These are phyloP conservation scores for Propithecus coquereli DNA, from an alignment of 2,113 vertebrate species.

Conservation along the genomic window DNA sequence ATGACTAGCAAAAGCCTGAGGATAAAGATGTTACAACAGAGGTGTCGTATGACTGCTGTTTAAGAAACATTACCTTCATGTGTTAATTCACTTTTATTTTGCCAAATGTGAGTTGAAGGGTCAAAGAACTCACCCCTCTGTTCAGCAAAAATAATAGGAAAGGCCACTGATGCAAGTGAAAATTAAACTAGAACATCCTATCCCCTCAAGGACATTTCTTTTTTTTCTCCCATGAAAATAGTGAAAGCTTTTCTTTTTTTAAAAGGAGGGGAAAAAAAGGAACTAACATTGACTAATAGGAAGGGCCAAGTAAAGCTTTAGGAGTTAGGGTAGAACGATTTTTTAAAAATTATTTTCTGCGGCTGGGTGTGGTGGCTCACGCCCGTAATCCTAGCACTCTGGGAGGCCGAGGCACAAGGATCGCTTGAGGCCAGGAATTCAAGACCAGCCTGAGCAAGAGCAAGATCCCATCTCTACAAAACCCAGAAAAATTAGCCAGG, in stretches of 20 bases:
- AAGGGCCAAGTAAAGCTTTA: conserved; percentile 25
- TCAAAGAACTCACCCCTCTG: background rate
- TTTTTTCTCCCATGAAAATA: background rate
- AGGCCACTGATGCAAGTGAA: conserved; percentile 19
- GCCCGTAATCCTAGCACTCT: too few relatives aligned
- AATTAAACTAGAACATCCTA: conserved; percentile 26
- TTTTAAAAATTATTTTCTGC: too few relatives aligned
- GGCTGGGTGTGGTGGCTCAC: too few relatives aligned
- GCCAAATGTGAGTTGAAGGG: background rate
- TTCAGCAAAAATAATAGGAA: conserved; percentile 44
- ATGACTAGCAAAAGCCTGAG: background rate
- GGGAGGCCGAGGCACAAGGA: too few relatives aligned
- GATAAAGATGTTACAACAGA: background rate
- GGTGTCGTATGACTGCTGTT: background rate
- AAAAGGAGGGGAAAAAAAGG: background rate
- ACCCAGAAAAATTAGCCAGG: too few relatives aligned
- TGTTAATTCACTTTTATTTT: background rate
- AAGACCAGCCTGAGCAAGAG: too few relatives aligned
- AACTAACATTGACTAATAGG: background rate
- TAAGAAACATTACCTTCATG: background rate
- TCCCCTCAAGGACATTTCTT: background rate
- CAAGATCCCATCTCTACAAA: too few relatives aligned
- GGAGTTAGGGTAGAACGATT: background rate
- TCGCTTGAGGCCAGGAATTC: too few relatives aligned
- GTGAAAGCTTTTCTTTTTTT: background rate